A percentile compares a stretch with the other conserved stretches of the same genome.
These are phyloP conservation scores for Sebastes trivittatus DNA, from an alignment of 2,797 vertebrate genomes.

Conservation along the genomic window DNA sequence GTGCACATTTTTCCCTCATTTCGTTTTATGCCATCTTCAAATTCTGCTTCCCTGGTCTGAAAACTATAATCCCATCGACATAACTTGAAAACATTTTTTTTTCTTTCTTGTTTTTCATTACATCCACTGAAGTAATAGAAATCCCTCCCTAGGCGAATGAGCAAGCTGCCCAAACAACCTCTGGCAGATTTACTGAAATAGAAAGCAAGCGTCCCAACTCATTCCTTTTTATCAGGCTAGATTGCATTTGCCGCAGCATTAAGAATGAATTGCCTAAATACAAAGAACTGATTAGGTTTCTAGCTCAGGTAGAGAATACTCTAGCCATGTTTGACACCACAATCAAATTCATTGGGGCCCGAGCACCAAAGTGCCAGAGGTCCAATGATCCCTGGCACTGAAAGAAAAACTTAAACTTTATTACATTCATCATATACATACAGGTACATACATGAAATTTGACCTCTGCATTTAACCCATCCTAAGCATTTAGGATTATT, in stretches of 20 bases:
- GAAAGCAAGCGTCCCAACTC: constrained; percentile 46
- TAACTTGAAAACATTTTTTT: constrained; percentile 7
- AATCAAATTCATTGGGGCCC: constrained; percentile 22
- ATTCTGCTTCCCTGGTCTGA: background rate
- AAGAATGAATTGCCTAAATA: constrained; percentile 38
- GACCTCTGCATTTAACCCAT: no score
- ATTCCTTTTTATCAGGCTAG: constrained; percentile 35
- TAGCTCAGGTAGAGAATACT: constrained; percentile 13
- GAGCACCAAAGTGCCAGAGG: background rate
- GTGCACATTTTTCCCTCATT: background rate
- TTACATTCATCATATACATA: no score
- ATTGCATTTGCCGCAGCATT: constrained; percentile 49
- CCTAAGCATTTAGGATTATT: no score
- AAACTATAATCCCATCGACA: constrained; percentile 10
- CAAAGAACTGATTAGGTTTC: constrained; percentile 45
- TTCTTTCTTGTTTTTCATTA: background rate
- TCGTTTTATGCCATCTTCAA: constrained; percentile 4
- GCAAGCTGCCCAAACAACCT: constrained; percentile 14
- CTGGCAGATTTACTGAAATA: constrained; percentile 51
- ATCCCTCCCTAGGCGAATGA: constrained; percentile 27
- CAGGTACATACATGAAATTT: no score
- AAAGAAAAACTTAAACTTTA: background rate
- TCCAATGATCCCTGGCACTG: background rate
- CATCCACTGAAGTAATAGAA: constrained; percentile 46
- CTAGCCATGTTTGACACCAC: constrained; percentile 2